Conservation (phyloP, 1,140 invertebrate genomes). For the Sitobion miscanthi region DNA sequence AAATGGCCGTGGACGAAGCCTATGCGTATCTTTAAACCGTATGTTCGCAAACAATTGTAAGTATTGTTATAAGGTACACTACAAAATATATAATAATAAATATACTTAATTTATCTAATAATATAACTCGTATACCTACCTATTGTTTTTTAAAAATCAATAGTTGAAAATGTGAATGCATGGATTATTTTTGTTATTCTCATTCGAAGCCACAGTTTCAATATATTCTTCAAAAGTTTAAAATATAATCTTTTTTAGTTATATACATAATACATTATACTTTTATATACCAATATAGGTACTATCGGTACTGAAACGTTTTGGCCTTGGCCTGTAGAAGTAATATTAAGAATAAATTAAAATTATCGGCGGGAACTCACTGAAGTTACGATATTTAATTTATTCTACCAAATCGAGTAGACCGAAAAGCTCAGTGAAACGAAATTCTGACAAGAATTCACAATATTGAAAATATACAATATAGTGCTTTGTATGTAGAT, state of each 20-base stretch:
- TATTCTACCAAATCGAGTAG: too few species aligned
- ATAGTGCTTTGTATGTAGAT: too few species aligned
- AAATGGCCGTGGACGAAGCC: conserved; percentile 28
- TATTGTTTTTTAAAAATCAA: background rate
- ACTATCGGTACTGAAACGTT: too few species aligned
- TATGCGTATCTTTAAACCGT: conserved; percentile 29
- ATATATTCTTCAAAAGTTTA: background rate
- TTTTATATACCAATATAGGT: background rate
- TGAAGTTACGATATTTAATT: background rate
- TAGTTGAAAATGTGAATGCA: background rate
- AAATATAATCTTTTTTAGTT: background rate
- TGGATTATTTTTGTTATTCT: background rate
- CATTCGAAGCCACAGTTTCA: background rate
- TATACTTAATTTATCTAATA: background rate
- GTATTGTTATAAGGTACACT: background rate
- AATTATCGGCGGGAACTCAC: background rate
- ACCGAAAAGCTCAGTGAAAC: too few species aligned
- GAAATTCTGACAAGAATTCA: too few species aligned
- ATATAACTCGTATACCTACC: background rate
- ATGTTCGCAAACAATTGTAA: conserved; percentile 42
- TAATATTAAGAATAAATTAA: background rate
- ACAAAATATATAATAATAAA: background rate
- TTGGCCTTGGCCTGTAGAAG: background rate
- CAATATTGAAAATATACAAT: too few species aligned
- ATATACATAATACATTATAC: too few species aligned